These are phyloP conservation scores for Moxostoma hubbsi DNA, from an alignment of 2,797 vertebrate species.

Conservation along the genomic window DNA sequence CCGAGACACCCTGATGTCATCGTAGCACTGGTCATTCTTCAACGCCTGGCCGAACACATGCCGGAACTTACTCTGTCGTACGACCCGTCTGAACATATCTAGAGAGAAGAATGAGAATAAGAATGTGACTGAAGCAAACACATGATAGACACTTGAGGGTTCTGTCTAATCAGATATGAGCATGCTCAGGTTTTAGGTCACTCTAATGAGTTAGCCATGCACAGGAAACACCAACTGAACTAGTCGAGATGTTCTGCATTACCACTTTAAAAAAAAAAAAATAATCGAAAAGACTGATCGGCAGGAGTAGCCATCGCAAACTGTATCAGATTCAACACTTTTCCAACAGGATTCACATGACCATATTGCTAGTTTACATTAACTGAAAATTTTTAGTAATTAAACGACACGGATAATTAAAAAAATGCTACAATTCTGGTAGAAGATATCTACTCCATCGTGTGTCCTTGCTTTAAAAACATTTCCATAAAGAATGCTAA, in stretches of 20 bases:
- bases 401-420: no score
- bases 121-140: neutral
- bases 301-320: no score
- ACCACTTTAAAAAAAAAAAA: no score
- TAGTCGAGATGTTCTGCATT: neutral
- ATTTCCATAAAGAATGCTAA: no score
- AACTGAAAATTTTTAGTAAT: no score
- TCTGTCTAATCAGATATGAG: neutral
- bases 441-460: no score
- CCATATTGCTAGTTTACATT: no score
- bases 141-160: neutral
- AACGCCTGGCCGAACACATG: constrained; percentile 95
- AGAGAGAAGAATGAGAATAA: constrained; percentile 38
- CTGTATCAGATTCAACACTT: no score
- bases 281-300: no score
- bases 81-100: constrained; percentile 96
- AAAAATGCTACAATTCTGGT: no score
- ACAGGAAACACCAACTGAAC: neutral
- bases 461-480: no score
- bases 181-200: neutral
- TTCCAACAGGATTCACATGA: no score
- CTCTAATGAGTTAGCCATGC: neutral
- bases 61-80: constrained; percentile 97
- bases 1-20: constrained; percentile 97
- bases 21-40: constrained; percentile 98